These are phyloP conservation scores for Tarsius wallacei DNA, from an alignment of 2,797 vertebrate species.

Conservation along the genomic window DNA sequence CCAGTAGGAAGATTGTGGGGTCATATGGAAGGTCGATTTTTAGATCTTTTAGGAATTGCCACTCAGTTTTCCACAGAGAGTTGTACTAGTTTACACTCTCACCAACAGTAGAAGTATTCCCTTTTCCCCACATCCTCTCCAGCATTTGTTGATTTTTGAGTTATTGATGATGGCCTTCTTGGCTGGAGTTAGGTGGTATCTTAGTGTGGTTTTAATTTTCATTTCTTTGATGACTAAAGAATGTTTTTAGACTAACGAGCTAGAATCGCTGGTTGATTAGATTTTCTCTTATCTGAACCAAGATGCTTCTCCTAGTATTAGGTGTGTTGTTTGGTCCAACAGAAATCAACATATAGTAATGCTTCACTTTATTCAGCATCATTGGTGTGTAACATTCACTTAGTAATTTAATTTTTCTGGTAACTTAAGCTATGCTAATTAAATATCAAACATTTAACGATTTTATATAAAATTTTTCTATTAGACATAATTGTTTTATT, in stretches of 20 bases:
- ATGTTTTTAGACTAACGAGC: neutral
- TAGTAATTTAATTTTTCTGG: conserved; percentile 4
- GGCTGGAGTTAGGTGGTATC: no score
- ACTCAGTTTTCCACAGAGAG: no score
- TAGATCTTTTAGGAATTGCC: no score
- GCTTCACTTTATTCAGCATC: neutral
- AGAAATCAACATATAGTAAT: neutral
- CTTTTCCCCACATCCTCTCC: no score
- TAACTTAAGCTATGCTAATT: neutral
- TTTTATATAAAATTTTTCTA: conserved; percentile 9
- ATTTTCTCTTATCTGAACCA: conserved; percentile 26
- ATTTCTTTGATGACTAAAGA: neutral
- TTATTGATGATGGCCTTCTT: no score
- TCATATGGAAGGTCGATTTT: no score
- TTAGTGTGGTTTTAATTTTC: no score
- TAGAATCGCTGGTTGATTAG: neutral
- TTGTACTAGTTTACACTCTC: no score
- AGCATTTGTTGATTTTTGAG: no score
- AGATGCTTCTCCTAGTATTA: neutral
- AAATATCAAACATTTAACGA: neutral
- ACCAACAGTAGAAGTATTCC: no score
- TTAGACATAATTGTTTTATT: neutral
- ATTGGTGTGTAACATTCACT: neutral
- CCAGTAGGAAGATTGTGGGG: no score
- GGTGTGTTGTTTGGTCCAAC: neutral